Evolutionary conservation across 2,113 vertebrate species (phyloP).

Genomic region (Apodemus sylvaticus): DNA sequence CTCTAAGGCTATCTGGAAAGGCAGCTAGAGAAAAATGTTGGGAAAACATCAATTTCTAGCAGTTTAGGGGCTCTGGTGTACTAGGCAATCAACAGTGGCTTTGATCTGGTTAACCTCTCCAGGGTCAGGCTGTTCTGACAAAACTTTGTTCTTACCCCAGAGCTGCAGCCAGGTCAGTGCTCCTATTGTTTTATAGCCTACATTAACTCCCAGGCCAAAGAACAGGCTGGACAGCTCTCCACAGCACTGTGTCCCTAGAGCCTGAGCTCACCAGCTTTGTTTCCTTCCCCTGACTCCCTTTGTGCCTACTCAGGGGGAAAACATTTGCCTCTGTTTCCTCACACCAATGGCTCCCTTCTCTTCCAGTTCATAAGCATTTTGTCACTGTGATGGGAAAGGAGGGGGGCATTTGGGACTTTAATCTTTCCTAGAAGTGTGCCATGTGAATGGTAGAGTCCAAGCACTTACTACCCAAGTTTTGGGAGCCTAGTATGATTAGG

Average conservation of each 20-base stretch:
- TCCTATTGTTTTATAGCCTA: constrained; percentile 86
- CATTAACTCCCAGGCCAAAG: constrained; percentile 88
- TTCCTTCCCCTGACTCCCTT: constrained; percentile 76
- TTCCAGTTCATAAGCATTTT: constrained; percentile 85
- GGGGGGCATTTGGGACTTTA: constrained; percentile 83
- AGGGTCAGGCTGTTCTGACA: constrained; percentile 88
- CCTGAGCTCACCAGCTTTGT: constrained; percentile 85
- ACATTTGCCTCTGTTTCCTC: constrained; percentile 84
- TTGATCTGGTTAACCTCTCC: constrained; percentile 89
- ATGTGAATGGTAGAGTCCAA: background rate
- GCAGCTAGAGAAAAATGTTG: constrained; percentile 64
- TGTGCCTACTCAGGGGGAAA: constrained; percentile 77
- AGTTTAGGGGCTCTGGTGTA: constrained; percentile 84
- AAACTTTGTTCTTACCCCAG: constrained; percentile 81
- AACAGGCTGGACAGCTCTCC: constrained; percentile 48
- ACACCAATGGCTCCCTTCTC: constrained; percentile 86
- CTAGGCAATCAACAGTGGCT: constrained; percentile 83
- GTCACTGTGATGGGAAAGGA: constrained; percentile 79
- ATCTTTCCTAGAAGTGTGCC: constrained; percentile 75
- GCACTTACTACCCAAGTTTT: fast-evolving
- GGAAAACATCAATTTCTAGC: constrained; percentile 83
- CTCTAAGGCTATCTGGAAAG: constrained; percentile 79
- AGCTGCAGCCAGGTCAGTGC: constrained; percentile 84
- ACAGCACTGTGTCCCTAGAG: constrained; percentile 20
- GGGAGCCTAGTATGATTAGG: background rate